phyloP scores from a whole-genome alignment of 2,888 invertebrate genomes.

The Crioceris asparagi region DNA sequence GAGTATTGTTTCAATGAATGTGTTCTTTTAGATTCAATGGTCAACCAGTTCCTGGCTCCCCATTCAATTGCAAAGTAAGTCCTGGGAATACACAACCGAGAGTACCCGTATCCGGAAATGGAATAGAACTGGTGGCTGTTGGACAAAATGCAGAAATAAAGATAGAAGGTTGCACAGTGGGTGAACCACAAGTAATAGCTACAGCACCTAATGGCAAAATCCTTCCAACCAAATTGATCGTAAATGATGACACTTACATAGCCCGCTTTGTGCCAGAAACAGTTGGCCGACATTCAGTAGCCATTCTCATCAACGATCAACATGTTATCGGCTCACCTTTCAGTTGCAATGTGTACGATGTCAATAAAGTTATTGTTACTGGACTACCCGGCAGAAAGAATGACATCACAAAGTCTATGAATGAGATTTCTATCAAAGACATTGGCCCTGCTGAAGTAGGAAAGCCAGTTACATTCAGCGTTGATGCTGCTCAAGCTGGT shows the following conservation, averaged over 20 bases:
- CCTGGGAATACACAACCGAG: constrained; percentile 52
- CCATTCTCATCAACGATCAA: constrained; percentile 71
- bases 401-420: constrained; percentile 27
- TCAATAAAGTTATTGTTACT: constrained; percentile 65
- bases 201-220: constrained; percentile 77
- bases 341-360: constrained; percentile 90
- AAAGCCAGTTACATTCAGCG: constrained; percentile 82
- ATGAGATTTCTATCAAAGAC: constrained; percentile 37
- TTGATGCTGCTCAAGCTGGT: constrained; percentile 90
- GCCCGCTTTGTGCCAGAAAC: constrained; percentile 74
- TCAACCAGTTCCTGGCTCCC: constrained; percentile 75
- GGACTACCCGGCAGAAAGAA: constrained; percentile 42
- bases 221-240: constrained; percentile 59
- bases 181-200: constrained; percentile 61
- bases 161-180: constrained; percentile 47
- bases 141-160: constrained; percentile 51
- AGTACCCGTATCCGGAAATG: constrained; percentile 52
- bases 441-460: constrained; percentile 53
- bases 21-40: constrained; percentile 50
- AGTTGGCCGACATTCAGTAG: constrained; percentile 78
- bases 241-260: constrained; percentile 58
- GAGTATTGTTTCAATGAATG: too few relatives aligned
- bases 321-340: constrained; percentile 87
- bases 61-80: constrained; percentile 80
- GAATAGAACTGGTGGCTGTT: constrained; percentile 58